Percentiles rank a stretch among this genome's conserved stretches.
phyloP scores from a whole-genome alignment of 2,888 invertebrate genomes.

The Limnephilus auricula region DNA sequence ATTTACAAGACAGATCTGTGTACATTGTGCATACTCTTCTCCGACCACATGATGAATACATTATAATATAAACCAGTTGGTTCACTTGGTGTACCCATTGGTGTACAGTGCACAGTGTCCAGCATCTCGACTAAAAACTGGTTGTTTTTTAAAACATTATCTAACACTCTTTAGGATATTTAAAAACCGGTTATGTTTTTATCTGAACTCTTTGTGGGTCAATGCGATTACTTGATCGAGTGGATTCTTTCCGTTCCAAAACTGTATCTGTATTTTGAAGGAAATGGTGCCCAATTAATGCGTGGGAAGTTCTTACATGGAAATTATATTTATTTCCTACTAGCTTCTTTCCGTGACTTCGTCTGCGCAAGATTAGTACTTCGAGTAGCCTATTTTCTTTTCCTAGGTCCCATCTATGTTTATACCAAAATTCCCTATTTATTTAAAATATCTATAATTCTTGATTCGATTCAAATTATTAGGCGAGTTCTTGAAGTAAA shows the following conservation, averaged over 20 bases:
- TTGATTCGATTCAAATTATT: no score
- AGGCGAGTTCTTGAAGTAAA: no score
- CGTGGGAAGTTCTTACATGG: neutral
- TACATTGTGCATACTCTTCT: neutral
- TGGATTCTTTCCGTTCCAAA: neutral
- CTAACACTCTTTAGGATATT: constrained; percentile 12
- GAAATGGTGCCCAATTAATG: neutral
- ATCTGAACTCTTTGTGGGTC: constrained; percentile 39
- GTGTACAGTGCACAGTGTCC: neutral
- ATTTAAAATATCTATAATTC: no score
- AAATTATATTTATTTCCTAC: neutral
- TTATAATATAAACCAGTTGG: neutral
- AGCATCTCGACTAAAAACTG: constrained; percentile 6
- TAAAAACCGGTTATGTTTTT: constrained; percentile 33
- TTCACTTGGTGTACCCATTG: neutral
- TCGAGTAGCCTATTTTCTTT: no score
- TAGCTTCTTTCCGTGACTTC: no score
- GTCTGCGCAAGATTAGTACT: no score
- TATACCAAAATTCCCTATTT: no score
- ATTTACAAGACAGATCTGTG: neutral
- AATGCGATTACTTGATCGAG: neutral
- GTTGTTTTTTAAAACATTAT: constrained; percentile 29
- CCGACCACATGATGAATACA: neutral
- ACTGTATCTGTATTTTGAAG: neutral
- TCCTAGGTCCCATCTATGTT: no score